A percentile compares a stretch with the other conserved stretches of the same genome.
These are phyloP conservation scores for Colostygia pectinataria DNA, from an alignment of 2,888 invertebrate genomes.

Conservation along the genomic window DNA sequence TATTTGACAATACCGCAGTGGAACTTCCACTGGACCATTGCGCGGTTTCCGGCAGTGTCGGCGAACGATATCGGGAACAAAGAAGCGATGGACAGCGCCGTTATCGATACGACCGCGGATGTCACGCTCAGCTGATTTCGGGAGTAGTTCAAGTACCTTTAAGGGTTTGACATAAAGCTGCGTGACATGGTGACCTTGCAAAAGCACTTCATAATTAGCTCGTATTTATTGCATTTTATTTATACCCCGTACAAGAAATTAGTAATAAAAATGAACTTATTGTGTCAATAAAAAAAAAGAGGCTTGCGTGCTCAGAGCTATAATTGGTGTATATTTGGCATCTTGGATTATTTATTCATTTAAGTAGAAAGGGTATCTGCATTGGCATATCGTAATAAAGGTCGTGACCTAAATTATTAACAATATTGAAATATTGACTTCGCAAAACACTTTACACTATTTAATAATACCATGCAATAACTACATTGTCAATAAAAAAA, in stretches of 20 bases:
- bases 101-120: conserved; percentile 32
- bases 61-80: conserved; percentile 9
- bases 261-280: conserved; percentile 23
- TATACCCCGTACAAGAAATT: conserved; percentile 17
- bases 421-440: conserved; percentile 9
- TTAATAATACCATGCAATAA: too few species aligned
- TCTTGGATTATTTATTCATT: conserved; percentile 18
- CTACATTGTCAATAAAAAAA: too few species aligned
- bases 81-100: conserved; percentile 36
- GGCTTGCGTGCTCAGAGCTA: conserved; percentile 7
- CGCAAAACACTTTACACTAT: not conserved
- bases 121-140: conserved; percentile 29
- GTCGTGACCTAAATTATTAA: conserved; percentile 38
- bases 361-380: conserved; percentile 12
- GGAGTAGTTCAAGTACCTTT: conserved; percentile 25
- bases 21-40: conserved; percentile 9
- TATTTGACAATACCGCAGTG: conserved; percentile 21
- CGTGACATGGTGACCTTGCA: conserved; percentile 55
- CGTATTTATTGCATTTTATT: conserved; percentile 16
- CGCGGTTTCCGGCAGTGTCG: not conserved
- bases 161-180: conserved; percentile 49
- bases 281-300: conserved; percentile 18
- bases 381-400: conserved; percentile 26
- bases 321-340: conserved; percentile 14
- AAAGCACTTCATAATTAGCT: conserved; percentile 33